These are phyloP conservation scores for Lepilemur septentrionalis DNA, from an alignment of 2,797 vertebrate species.

Conservation along the genomic window DNA sequence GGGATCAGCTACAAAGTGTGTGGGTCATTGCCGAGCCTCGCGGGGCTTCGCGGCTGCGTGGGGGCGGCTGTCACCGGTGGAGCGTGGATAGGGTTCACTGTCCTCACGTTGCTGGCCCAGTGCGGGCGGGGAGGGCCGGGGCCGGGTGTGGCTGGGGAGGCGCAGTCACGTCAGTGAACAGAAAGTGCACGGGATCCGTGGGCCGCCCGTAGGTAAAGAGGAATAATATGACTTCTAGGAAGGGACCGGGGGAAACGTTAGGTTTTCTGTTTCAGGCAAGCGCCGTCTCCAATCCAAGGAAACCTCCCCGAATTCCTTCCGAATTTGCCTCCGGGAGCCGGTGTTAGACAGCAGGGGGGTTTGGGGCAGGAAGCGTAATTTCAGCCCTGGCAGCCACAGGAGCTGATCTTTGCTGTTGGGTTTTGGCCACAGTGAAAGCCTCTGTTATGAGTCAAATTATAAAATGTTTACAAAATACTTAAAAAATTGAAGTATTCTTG, in stretches of 20 bases:
- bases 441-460: slow-evolving; percentile 47
- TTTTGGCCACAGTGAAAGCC: neutral
- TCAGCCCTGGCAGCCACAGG: neutral
- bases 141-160: neutral
- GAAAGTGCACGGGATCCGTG: neutral
- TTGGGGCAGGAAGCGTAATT: slow-evolving; percentile 24
- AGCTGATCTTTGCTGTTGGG: neutral
- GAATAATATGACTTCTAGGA: neutral
- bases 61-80: neutral
- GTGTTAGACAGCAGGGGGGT: neutral
- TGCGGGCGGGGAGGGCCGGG: neutral
- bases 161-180: neutral
- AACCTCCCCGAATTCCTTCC: neutral
- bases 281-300: neutral
- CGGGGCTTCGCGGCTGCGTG: neutral
- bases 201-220: neutral
- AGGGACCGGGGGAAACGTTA: neutral
- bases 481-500: slow-evolving; percentile 33
- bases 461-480: slow-evolving; percentile 48
- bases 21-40: neutral
- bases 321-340: neutral
- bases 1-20: neutral
- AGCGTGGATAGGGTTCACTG: neutral
- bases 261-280: slow-evolving; percentile 20
- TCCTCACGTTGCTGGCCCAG: neutral